phyloP scores from a whole-genome alignment of 2,113 vertebrate species.

The Entelurus aequoreus region DNA sequence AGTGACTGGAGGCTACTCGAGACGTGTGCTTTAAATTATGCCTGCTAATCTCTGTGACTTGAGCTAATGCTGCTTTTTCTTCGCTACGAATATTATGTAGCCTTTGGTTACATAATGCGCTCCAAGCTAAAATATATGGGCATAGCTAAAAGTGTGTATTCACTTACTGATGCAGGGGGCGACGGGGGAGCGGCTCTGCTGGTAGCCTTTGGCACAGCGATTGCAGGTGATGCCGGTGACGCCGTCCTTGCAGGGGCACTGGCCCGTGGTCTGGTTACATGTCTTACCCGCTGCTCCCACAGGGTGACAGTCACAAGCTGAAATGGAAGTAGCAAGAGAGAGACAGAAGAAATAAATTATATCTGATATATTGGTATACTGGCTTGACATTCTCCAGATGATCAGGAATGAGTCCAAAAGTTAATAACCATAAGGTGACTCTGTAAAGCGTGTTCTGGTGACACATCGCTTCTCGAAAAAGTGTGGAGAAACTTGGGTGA shows the following conservation, averaged over 20 bases:
- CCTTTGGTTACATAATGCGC: not conserved
- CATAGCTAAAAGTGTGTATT: not conserved
- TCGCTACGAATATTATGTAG: not conserved
- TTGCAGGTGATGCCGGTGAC: conserved; percentile 93
- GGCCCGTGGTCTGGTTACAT: conserved; percentile 94
- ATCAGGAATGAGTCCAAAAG: not conserved
- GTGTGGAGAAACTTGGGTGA: conserved; percentile 22
- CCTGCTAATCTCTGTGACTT: conserved; percentile 11
- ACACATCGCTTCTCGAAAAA: conserved; percentile 53
- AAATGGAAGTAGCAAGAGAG: not conserved
- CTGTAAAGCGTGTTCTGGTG: not conserved
- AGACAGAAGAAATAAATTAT: not conserved
- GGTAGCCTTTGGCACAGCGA: conserved; percentile 92
- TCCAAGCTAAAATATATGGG: not conserved
- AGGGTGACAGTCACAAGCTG: conserved; percentile 96
- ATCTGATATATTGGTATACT: not conserved
- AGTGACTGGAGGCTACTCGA: conserved; percentile 17
- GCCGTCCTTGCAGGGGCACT: conserved; percentile 92
- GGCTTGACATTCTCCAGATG: not conserved
- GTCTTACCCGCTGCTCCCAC: conserved; percentile 94
- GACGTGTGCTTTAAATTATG: conserved; percentile 40
- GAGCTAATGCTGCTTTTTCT: conserved; percentile 2
- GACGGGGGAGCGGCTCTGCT: conserved; percentile 91
- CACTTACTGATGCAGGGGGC: conserved; percentile 94
- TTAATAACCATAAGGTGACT: not conserved